Evolutionary conservation across 2,797 vertebrate species (phyloP), one percentile per base, ranked within the genome.

Genomic region (Acomys russatus): DNA sequence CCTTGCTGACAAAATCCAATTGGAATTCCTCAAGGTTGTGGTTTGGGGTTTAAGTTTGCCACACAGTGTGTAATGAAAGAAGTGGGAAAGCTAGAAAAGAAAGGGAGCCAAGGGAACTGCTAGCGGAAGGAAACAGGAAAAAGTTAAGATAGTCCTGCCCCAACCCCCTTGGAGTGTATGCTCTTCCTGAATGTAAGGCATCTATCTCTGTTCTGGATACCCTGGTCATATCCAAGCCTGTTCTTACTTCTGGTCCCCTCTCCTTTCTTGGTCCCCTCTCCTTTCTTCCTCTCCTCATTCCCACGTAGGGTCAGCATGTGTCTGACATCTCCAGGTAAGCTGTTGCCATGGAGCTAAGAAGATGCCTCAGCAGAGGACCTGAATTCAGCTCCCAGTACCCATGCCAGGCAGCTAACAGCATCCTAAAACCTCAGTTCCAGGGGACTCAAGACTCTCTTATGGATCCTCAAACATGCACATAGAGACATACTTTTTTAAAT

Each of bases 11-110:
- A 97, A 95, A 98, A 98, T 96, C 92, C 92, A 96, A 85, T 94
- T 97, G 97, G 97, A 98, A 98, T 98, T 97, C 97, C 88, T 97
- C 96, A 97, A 98, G 97, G 96, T 97, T 98, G 97, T 91, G 98
- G 97, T 98, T 97, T 98, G 96, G 92, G 94, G 66, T 95, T 96
- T 95, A 78, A 96, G 78, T 96, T 94, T 95, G 94, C 95, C 97
- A 94, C 96, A 93, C 90, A 96, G 73, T 85, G 49, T 95, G 68
- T 92, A 95, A 96, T 6, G 25, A 96, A 95, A 96, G 92, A 84
- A 94, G 91, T 95, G 78, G 80, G 80, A 93, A 89, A 66, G 74
- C 92, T 96, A 94, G 87, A 86, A 89, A 95, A 82, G 90, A 89
- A 73, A 95, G 25, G 51, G 63, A 93, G 68, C 74, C 93, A 93